Conservation (phyloP, 1,140 invertebrate genomes). For the Pogonomyrmex barbatus region DNA sequence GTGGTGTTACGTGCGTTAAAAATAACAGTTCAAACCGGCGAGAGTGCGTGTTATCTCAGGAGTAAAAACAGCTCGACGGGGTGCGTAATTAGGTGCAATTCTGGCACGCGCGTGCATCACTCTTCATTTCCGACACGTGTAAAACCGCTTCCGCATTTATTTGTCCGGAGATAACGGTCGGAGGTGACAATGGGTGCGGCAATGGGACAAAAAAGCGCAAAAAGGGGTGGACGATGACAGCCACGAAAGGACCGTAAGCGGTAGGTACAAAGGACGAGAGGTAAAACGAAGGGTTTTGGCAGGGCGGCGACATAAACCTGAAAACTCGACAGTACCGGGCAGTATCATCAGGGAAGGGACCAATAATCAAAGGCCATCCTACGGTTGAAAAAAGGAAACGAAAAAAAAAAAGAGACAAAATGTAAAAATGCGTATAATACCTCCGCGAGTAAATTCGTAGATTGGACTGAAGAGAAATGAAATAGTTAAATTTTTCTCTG, state of each 20-base stretch:
- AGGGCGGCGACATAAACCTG: slow-evolving; percentile 6
- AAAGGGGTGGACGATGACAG: slow-evolving; percentile 45
- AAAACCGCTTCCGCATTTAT: slow-evolving; percentile 62
- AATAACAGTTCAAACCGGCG: slow-evolving; percentile 4
- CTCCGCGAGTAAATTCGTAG: not conserved
- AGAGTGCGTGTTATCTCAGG: not conserved
- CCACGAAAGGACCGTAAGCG: slow-evolving; percentile 35
- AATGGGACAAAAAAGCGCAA: slow-evolving; percentile 54
- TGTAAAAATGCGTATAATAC: slow-evolving; percentile 3
- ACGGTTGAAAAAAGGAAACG: not conserved
- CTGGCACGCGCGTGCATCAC: not conserved
- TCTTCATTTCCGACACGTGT: not conserved
- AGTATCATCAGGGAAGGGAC: not conserved
- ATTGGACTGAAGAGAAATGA: not conserved
- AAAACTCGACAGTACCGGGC: not conserved
- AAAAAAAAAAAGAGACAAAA: not conserved
- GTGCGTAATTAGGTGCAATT: slow-evolving; percentile 63
- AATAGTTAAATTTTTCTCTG: not conserved
- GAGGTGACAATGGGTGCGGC: slow-evolving; percentile 59
- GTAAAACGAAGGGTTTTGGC: slow-evolving; percentile 23
- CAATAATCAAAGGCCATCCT: slow-evolving; percentile 6
- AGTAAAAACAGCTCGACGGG: not conserved
- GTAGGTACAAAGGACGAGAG: slow-evolving; percentile 17
- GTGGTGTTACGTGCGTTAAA: slow-evolving; percentile 7
- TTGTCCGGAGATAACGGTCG: slow-evolving; percentile 69